These are phyloP conservation scores for Drosophila buzzatii DNA, from an alignment of 2,888 invertebrate genomes.

Conservation along the genomic window DNA sequence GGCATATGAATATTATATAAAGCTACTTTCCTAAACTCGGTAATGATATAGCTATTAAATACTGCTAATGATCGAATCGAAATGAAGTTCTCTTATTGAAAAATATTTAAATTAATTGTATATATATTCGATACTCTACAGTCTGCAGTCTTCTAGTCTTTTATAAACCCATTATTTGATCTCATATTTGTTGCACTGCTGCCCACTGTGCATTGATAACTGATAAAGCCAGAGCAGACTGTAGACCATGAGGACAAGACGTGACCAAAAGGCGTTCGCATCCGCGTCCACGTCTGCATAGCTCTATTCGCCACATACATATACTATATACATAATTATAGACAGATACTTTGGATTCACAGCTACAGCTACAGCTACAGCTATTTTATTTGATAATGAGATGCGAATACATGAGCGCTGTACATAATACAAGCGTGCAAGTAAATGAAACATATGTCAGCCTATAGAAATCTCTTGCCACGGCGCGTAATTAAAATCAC, in stretches of 20 bases:
- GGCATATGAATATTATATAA: too few relatives aligned
- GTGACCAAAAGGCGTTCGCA: conserved; percentile 49
- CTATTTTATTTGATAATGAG: conserved; percentile 47
- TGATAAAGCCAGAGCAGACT: conserved; percentile 25
- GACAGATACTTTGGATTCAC: conserved; percentile 26
- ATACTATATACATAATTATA: neutral
- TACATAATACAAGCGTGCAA: conserved; percentile 17
- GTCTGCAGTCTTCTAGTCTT: neutral
- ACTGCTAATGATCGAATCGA: too few relatives aligned
- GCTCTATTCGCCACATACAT: conserved; percentile 20
- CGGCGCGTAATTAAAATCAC: conserved; percentile 45
- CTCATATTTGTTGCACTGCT: neutral
- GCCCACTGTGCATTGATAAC: conserved; percentile 31
- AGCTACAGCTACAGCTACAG: neutral
- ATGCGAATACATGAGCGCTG: conserved; percentile 23
- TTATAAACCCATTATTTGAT: neutral
- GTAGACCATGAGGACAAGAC: conserved; percentile 54
- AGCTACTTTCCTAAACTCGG: too few relatives aligned
- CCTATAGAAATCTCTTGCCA: conserved; percentile 25
- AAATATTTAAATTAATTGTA: too few relatives aligned
- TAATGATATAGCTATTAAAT: too few relatives aligned
- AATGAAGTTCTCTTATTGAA: too few relatives aligned
- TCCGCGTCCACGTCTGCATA: conserved; percentile 19
- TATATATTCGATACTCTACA: neutral
- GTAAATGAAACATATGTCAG: conserved; percentile 32